Conservation (phyloP, 1,140 invertebrate species). For the Phthorimaea operculella region DNA sequence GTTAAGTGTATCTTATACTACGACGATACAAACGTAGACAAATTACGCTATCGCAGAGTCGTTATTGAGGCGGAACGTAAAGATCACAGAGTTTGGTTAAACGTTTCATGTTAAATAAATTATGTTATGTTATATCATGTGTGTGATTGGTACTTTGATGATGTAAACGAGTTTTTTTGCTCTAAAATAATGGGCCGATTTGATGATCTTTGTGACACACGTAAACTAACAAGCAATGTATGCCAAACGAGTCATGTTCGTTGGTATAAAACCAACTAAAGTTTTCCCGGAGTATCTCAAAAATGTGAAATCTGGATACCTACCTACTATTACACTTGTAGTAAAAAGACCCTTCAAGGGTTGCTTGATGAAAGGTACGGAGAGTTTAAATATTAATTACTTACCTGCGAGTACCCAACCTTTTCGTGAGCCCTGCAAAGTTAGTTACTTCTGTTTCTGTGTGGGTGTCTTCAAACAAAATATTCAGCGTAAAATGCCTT, state of each 20-base stretch:
- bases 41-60: no score
- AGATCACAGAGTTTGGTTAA: no score
- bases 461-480: not conserved
- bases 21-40: no score
- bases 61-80: no score
- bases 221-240: not conserved
- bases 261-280: not conserved
- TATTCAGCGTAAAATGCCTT: not conserved
- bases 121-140: no score
- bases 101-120: no score
- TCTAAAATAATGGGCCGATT: no score
- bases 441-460: no score
- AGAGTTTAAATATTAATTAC: slow-evolving; percentile 1
- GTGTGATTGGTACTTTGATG: no score
- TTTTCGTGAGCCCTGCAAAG: not conserved
- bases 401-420: not conserved
- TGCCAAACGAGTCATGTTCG: not conserved
- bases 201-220: no score
- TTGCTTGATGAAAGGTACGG: not conserved
- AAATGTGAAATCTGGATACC: not conserved
- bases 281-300: not conserved
- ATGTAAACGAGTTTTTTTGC: no score
- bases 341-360: not conserved
- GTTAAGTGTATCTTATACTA: no score
- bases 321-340: not conserved